Conservation (phyloP, 2,888 invertebrate species). For the Holacanthella duospinosa region DNA sequence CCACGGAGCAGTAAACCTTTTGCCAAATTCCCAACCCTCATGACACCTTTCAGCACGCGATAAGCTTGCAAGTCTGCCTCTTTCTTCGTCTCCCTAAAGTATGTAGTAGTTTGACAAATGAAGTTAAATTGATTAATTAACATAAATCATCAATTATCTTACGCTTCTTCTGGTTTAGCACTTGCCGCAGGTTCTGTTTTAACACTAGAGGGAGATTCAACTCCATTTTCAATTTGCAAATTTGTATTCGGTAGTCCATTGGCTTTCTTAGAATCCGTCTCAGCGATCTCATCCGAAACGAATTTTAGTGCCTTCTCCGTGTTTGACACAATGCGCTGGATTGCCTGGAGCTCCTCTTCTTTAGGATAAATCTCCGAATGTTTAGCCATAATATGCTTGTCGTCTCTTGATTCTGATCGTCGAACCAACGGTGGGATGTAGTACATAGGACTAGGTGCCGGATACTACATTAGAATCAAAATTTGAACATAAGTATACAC, state of each 20-base stretch:
- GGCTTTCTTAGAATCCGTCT: conserved; percentile 42
- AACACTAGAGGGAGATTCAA: no score
- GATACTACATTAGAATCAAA: not conserved
- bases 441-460: conserved; percentile 36
- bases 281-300: conserved; percentile 79
- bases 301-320: conserved; percentile 88
- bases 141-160: no score
- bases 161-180: not conserved
- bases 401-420: conserved; percentile 85
- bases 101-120: not conserved
- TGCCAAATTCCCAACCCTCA: conserved; percentile 86
- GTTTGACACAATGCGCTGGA: conserved; percentile 84
- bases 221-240: not conserved
- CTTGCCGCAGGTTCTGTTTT: no score
- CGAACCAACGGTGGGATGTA: conserved; percentile 51
- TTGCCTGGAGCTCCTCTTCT: conserved; percentile 74
- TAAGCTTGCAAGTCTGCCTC: conserved; percentile 49
- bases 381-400: conserved; percentile 84
- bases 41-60: conserved; percentile 84
- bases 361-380: conserved; percentile 90
- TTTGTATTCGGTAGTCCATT: conserved; percentile 4
- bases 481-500: not conserved
- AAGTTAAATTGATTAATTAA: no score
- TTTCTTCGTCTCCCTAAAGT: not conserved
- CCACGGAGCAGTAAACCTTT: conserved; percentile 81